Percentiles rank a stretch among this genome's conserved stretches.
Conservation (phyloP, 2,797 vertebrate genomes). For the Etheostoma perlongum region DNA sequence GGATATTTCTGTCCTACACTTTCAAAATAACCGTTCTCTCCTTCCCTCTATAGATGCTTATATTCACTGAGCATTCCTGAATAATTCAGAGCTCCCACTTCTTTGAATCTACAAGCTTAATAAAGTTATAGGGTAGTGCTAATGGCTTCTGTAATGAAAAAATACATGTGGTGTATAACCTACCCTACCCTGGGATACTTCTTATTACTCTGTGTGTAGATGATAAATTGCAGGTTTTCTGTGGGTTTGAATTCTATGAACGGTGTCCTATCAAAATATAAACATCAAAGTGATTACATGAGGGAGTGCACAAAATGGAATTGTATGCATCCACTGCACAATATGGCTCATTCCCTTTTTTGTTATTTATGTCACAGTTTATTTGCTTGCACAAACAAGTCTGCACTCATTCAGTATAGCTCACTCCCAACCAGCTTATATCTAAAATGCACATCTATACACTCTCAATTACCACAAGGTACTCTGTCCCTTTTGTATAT, state of each 20-base stretch:
- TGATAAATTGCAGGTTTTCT: slow-evolving; percentile 59
- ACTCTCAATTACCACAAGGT: not conserved
- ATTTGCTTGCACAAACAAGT: slow-evolving; percentile 18
- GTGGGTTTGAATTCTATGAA: slow-evolving; percentile 37
- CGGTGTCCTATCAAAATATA: slow-evolving; percentile 14
- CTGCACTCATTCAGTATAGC: not conserved
- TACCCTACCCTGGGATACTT: slow-evolving; percentile 21
- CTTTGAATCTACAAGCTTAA: slow-evolving; percentile 20
- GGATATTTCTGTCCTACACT: slow-evolving; percentile 23
- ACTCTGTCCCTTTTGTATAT: not conserved
- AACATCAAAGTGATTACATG: slow-evolving; percentile 37
- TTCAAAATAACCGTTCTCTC: slow-evolving; percentile 14
- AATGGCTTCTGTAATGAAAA: slow-evolving; percentile 52
- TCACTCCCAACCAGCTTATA: not conserved
- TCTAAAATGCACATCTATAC: slow-evolving; percentile 15
- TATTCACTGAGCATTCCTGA: slow-evolving; percentile 36
- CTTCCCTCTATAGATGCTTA: slow-evolving; percentile 17
- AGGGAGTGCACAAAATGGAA: slow-evolving; percentile 41
- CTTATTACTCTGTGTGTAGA: slow-evolving; percentile 4
- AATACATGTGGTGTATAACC: slow-evolving; percentile 35
- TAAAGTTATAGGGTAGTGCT: slow-evolving; percentile 36
- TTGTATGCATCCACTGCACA: slow-evolving; percentile 1
- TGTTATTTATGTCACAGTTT: slow-evolving; percentile 27
- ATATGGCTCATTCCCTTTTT: slow-evolving; percentile 26
- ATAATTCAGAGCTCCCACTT: slow-evolving; percentile 34